phyloP scores from a whole-genome alignment of 2,888 invertebrate genomes.

The Sepiola atlantica region DNA sequence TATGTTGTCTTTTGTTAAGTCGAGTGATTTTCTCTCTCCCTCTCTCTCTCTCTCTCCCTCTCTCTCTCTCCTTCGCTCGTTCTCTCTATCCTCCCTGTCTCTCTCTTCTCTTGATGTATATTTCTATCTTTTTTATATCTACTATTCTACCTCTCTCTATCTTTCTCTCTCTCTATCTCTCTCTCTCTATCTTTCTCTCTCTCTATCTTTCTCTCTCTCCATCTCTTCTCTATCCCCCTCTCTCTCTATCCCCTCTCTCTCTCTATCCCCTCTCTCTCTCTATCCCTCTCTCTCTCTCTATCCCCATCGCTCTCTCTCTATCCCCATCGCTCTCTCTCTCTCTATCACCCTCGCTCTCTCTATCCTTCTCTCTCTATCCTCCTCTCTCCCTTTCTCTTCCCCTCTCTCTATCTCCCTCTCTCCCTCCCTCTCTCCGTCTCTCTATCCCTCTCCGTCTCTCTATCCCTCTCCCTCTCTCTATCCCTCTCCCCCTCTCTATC shows the following conservation, averaged over 20 bases:
- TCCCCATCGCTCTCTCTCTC: not conserved
- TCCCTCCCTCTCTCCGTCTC: not conserved
- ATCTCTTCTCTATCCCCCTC: not conserved
- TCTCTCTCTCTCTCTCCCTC: not conserved
- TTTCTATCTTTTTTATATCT: not conserved
- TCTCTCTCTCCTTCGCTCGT: not conserved
- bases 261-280: not conserved
- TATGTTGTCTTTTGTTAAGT: not conserved
- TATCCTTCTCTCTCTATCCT: not conserved
- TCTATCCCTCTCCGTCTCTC: not conserved
- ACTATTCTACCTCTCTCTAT: not conserved
- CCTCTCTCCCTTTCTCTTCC: not conserved
- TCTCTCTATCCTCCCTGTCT: not conserved
- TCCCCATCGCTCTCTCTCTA: not conserved
- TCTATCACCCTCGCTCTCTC: not conserved
- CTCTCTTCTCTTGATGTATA: not conserved
- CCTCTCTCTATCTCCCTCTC: not conserved
- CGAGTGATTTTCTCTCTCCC: not conserved
- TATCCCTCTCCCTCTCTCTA: not conserved
- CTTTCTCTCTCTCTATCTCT: not conserved
- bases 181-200: not conserved
- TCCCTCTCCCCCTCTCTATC: not conserved
- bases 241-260: not conserved
- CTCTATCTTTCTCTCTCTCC: not conserved
- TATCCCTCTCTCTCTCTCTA: not conserved